Conservation (phyloP, 2,888 invertebrate species). For the Dorcus parallelipipedus region DNA sequence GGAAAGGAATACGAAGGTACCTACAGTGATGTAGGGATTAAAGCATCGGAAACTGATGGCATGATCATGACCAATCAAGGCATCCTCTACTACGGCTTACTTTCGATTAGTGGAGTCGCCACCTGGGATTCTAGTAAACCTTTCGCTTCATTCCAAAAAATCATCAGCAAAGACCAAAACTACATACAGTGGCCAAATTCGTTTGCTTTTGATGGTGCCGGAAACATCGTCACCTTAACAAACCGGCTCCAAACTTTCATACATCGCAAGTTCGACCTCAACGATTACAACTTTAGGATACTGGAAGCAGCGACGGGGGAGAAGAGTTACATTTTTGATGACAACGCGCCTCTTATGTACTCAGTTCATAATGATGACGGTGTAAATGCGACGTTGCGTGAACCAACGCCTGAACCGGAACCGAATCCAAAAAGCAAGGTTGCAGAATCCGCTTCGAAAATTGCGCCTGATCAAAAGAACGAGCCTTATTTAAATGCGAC, state of each 20-base stretch:
- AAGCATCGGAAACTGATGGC: constrained; percentile 68
- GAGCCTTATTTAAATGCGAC: background rate
- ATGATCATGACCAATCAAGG: constrained; percentile 73
- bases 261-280: constrained; percentile 56
- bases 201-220: constrained; percentile 64
- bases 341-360: constrained; percentile 21
- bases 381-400: background rate
- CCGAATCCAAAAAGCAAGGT: background rate
- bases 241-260: constrained; percentile 67
- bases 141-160: constrained; percentile 58
- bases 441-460: no score
- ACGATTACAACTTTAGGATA: constrained; percentile 65
- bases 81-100: constrained; percentile 65
- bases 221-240: constrained; percentile 65
- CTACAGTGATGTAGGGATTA: constrained; percentile 60
- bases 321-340: constrained; percentile 62
- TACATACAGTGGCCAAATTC: constrained; percentile 73
- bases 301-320: constrained; percentile 59
- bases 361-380: constrained; percentile 17
- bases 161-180: constrained; percentile 64
- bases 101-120: constrained; percentile 66
- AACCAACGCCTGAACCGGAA: background rate
- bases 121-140: constrained; percentile 65
- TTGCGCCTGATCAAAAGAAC: background rate
- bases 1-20: constrained; percentile 39